Conservation (phyloP, 2,113 vertebrate species). For the Agapornis roseicollis region DNA sequence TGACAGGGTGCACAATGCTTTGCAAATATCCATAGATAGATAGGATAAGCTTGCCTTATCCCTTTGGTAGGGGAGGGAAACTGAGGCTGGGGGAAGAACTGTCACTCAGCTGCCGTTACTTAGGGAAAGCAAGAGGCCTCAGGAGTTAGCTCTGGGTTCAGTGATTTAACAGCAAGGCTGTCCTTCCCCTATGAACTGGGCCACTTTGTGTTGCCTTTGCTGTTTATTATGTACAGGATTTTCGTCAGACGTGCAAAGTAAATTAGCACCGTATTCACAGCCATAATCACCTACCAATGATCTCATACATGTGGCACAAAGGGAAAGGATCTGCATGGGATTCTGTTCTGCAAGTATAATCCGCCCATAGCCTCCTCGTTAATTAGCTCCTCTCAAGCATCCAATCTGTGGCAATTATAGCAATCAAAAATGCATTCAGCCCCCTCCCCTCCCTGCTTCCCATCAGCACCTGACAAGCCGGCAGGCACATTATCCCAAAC, state of each 20-base stretch:
- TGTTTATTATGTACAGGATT: slow-evolving; percentile 66
- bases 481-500: slow-evolving; percentile 61
- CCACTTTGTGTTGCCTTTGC: slow-evolving; percentile 55
- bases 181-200: slow-evolving; percentile 31
- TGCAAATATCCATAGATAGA: neutral
- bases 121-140: neutral
- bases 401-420: slow-evolving; percentile 80
- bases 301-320: slow-evolving; percentile 75
- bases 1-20: neutral
- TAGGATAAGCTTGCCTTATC: neutral
- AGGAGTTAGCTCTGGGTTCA: neutral
- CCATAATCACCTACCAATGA: slow-evolving; percentile 74
- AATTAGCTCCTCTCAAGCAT: slow-evolving; percentile 71
- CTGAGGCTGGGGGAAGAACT: neutral
- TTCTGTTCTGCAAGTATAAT: slow-evolving; percentile 74
- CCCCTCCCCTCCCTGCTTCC: slow-evolving; percentile 57
- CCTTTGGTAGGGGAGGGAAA: neutral
- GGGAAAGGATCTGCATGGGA: slow-evolving; percentile 70
- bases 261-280: slow-evolving; percentile 75
- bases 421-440: slow-evolving; percentile 82
- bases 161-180: neutral
- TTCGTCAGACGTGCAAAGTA: slow-evolving; percentile 74
- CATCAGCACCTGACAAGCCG: slow-evolving; percentile 73
- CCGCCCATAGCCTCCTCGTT: slow-evolving; percentile 70
- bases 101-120: neutral